These are phyloP conservation scores for Heliopora coerulea DNA, from an alignment of 92 coral and sea anemone genomes.

Conservation along the genomic window DNA sequence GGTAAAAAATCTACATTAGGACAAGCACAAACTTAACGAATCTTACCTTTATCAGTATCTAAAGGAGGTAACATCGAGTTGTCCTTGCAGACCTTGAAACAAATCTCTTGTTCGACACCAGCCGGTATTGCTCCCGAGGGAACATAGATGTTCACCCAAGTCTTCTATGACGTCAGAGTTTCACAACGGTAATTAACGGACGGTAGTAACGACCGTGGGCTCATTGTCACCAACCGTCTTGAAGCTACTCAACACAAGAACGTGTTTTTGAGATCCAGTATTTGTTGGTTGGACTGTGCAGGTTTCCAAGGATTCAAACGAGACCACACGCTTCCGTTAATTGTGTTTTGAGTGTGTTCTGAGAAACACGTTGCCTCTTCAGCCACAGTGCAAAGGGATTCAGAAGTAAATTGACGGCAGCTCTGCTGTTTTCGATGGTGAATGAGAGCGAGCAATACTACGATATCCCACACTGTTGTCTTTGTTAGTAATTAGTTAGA, in stretches of 20 bases:
- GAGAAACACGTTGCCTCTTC: conserved; percentile 20
- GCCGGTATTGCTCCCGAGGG: conserved; percentile 94
- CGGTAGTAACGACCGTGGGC: conserved; percentile 95
- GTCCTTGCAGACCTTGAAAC: conserved; percentile 98
- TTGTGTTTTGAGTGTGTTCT: background rate
- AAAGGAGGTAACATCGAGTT: conserved; percentile 94
- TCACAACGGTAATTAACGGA: conserved; percentile 97
- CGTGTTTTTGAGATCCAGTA: too few species aligned
- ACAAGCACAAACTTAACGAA: too few species aligned
- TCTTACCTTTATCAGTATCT: conserved; percentile 91
- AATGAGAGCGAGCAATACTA: too few species aligned
- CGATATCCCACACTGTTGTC: too few species aligned
- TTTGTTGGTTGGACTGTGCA: too few species aligned
- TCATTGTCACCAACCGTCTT: conserved; percentile 83
- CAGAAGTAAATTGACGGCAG: background rate
- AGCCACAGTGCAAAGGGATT: conserved; percentile 45
- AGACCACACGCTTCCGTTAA: background rate
- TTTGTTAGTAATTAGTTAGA: too few species aligned
- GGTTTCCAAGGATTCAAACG: background rate
- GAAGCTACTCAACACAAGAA: conserved; percentile 72
- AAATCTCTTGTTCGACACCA: conserved; percentile 90
- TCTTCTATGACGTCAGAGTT: conserved; percentile 80
- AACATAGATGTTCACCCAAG: conserved; percentile 94
- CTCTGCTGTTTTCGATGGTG: too few species aligned
- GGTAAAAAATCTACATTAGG: too few species aligned